A percentile compares a stretch with the other conserved stretches of the same genome.
phyloP scores from a whole-genome alignment of 2,797 vertebrate genomes.

The Onychomys arenicola region DNA sequence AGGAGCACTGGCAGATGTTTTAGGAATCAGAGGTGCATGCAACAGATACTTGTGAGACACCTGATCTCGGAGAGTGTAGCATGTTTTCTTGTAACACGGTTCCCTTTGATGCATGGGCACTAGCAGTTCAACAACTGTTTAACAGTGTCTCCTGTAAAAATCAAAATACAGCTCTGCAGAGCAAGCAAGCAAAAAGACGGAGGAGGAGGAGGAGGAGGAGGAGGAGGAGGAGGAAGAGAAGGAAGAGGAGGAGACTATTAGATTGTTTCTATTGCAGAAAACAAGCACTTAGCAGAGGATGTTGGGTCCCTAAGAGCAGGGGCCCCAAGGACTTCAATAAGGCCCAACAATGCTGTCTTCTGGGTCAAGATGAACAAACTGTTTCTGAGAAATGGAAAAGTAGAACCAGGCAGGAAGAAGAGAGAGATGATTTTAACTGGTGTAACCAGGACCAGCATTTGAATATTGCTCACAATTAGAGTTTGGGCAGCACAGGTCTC shows the following conservation, averaged over 20 bases:
- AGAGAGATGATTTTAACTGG: neutral
- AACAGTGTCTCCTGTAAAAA: neutral
- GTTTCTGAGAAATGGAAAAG: conserved; percentile 29
- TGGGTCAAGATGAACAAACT: neutral
- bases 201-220: neutral
- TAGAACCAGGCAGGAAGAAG: neutral
- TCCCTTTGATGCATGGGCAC: neutral
- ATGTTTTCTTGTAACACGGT: neutral
- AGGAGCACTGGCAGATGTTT: neutral
- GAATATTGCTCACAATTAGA: neutral
- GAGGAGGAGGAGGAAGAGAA: neutral
- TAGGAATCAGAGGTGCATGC: neutral
- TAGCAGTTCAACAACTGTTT: neutral
- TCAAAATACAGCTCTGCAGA: neutral
- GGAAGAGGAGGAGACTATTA: neutral
- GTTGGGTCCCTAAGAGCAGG: neutral
- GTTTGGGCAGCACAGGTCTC: neutral
- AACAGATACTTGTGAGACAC: neutral
- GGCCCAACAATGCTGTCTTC: neutral
- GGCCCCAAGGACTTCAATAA: conserved; percentile 3
- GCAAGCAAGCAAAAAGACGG: neutral
- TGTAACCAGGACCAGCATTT: neutral
- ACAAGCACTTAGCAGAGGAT: neutral
- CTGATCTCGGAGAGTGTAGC: neutral
- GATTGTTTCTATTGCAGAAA: neutral